Base-by-base conservation (phyloP, 2,113 vertebrate genomes). In the Pogona vitticeps region DNA sequence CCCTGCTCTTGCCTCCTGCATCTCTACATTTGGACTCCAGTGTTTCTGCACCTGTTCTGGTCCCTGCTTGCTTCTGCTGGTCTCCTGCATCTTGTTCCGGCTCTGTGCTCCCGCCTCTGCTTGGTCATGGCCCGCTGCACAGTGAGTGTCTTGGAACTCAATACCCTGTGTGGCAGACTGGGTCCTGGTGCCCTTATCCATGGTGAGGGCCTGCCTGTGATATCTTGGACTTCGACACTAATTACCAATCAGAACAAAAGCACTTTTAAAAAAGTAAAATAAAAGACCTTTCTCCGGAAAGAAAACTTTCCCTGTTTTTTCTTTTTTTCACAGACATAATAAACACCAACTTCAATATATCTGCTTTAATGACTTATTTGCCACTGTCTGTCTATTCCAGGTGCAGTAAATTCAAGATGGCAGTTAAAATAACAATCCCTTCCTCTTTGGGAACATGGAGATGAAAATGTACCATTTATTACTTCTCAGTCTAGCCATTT, bases 341-440 rank as follows among this genome's bases (percentile, higher is more conserved):
- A 75, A 71, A 89, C 3, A 2, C 31, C 76, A 71, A 61, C 76
- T 88, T 26, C 52, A 58, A 0, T 0, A 7, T 36, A 71, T 63
- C 40, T 46, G 1, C 2, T 15, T 38, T 42, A 88, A 87, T 21
- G 46, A 20, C n/a, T 88, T 91, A 83, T 90, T 73, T 46, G 78
- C 76, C 1, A 0, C 2, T 1, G 40, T 8, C 52, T 10, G 59
- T 46, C 76, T 84, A 78, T n/a, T 40, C 46, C 79, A 77, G 65
- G 6, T 21, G 61, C 76, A 90, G 61, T 70, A 6, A 80, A 40
- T 58, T 0, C 78, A 31, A 86, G 26, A 68, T 86, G 8, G 17
- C 18, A 79, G n/a, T 73, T 81, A 40, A 91, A 87, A 88, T 83
- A 92, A 68, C 70, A 84, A 77, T 72, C 2, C 4, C 46, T 72